phyloP scores from a whole-genome alignment of 2,888 invertebrate species.

The Stenodera caucasica region DNA sequence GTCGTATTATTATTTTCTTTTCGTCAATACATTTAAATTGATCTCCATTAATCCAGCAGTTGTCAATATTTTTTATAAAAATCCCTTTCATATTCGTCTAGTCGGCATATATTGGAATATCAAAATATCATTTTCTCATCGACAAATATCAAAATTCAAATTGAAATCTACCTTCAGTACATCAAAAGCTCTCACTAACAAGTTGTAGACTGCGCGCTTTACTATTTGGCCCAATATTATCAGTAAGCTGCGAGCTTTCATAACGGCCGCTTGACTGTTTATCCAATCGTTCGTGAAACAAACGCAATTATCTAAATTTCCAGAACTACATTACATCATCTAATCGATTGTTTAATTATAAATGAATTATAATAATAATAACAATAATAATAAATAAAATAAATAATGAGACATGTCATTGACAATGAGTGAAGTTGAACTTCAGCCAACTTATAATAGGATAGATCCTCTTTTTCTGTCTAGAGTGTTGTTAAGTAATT shows the following conservation, averaged over 20 bases:
- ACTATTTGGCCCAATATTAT: background rate
- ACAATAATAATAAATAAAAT: too few species aligned
- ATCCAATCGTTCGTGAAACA: background rate
- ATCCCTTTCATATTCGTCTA: too few species aligned
- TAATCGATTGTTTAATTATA: too few species aligned
- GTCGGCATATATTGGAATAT: too few species aligned
- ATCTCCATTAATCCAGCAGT: background rate
- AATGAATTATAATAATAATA: too few species aligned
- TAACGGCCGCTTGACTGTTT: background rate
- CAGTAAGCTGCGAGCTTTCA: constrained; percentile 4
- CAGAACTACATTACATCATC: too few species aligned
- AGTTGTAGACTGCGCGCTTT: background rate
- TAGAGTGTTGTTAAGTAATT: constrained; percentile 28
- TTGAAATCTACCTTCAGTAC: background rate
- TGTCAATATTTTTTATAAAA: background rate
- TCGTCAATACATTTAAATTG: too few species aligned
- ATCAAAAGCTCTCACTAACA: background rate
- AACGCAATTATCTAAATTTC: too few species aligned
- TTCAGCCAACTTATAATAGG: constrained; percentile 6
- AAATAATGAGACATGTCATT: background rate
- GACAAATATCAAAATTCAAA: background rate
- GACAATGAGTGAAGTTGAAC: background rate
- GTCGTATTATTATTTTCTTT: too few species aligned
- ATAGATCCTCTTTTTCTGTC: constrained; percentile 24
- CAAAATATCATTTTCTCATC: background rate